These are phyloP conservation scores for Zeus faber DNA, from an alignment of 2,113 vertebrate species.

Conservation along the genomic window DNA sequence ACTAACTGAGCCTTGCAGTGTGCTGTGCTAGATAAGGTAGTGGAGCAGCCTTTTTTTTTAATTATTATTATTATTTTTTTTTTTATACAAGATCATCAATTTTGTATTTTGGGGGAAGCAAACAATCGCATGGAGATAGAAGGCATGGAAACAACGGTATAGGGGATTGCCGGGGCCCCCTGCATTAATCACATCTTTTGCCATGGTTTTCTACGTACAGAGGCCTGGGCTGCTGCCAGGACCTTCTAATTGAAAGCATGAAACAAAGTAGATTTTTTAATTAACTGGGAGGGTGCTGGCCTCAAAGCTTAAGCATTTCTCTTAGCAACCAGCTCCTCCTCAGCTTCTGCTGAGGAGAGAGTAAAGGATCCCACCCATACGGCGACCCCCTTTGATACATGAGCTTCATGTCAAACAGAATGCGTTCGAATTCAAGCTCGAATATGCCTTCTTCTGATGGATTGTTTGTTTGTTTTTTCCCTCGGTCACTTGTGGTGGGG, in stretches of 20 bases:
- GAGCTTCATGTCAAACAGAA: too few relatives aligned
- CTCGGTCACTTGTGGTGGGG: too few relatives aligned
- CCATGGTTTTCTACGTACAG: slow-evolving; percentile 59
- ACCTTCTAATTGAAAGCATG: slow-evolving; percentile 71
- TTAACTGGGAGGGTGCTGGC: slow-evolving; percentile 60
- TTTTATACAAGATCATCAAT: too few relatives aligned
- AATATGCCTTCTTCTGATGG: too few relatives aligned
- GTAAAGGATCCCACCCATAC: slow-evolving; percentile 44
- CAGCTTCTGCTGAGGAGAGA: slow-evolving; percentile 54
- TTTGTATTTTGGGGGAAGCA: too few relatives aligned
- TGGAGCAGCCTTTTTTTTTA: too few relatives aligned
- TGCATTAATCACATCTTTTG: slow-evolving; percentile 60
- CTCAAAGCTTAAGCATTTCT: slow-evolving; percentile 57
- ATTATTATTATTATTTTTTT: too few relatives aligned
- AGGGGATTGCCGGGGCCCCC: slow-evolving; percentile 26
- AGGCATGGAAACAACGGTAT: slow-evolving; percentile 40
- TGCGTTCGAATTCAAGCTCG: too few relatives aligned
- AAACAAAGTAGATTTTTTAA: slow-evolving; percentile 68
- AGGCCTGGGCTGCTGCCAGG: slow-evolving; percentile 56
- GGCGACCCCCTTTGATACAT: too few relatives aligned
- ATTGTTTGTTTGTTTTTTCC: too few relatives aligned
- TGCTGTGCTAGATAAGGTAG: slow-evolving; percentile 43
- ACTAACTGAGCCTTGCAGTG: slow-evolving; percentile 35
- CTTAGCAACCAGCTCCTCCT: slow-evolving; percentile 66
- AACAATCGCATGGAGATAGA: too few relatives aligned